Evolutionary conservation across 2,888 invertebrate species (phyloP).

Genomic region (Tetragonisca angustula): DNA sequence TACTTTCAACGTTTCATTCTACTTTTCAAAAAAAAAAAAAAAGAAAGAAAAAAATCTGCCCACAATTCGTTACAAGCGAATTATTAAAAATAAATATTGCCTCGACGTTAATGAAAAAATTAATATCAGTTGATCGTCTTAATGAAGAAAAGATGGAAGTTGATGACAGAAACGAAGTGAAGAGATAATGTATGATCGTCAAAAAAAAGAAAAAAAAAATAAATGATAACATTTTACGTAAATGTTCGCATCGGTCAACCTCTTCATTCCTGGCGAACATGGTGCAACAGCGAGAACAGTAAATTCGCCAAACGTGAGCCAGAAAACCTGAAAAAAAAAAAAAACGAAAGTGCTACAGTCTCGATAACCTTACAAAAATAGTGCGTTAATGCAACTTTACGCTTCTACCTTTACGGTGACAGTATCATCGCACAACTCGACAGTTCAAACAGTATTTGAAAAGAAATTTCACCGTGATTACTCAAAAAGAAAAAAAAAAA

Average conservation of each 20-base stretch:
- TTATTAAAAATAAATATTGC: slow-evolving; percentile 2
- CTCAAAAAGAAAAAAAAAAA: not conserved
- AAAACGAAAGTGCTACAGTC: too few relatives aligned
- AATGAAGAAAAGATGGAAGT: not conserved
- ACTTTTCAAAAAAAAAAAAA: not conserved
- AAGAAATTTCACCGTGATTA: not conserved
- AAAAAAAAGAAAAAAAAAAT: not conserved
- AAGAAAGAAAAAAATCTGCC: not conserved
- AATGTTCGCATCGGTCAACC: not conserved
- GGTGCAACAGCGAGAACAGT: slow-evolving; percentile 85
- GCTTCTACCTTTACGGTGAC: not conserved
- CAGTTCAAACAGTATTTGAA: not conserved
- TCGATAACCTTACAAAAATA: not conserved
- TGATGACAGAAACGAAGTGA: not conserved
- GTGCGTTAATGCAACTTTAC: not conserved
- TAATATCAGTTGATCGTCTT: slow-evolving; percentile 10
- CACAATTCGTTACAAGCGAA: not conserved
- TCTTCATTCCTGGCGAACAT: slow-evolving; percentile 51
- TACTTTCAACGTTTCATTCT: not conserved
- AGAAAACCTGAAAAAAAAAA: slow-evolving; percentile 83
- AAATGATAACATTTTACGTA: slow-evolving; percentile 13
- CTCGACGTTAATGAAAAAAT: not conserved
- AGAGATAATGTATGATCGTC: not conserved
- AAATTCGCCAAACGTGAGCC: slow-evolving; percentile 85
- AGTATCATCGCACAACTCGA: not conserved